phyloP scores from a whole-genome alignment of 2,113 vertebrate genomes.

The Lagenorhynchus albirostris region DNA sequence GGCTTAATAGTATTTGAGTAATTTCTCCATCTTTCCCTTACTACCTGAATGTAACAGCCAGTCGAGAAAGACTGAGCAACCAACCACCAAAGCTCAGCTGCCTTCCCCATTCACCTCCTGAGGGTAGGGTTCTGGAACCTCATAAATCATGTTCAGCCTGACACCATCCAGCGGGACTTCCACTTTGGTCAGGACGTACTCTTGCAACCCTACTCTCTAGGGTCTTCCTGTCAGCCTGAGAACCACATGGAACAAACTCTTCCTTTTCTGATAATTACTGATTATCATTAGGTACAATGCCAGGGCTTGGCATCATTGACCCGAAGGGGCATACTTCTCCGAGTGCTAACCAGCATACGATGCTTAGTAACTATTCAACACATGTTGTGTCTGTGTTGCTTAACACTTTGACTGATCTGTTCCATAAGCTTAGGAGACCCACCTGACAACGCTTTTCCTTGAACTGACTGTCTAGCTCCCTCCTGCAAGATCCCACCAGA shows the following conservation, averaged over 20 bases:
- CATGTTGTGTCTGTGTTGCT: not conserved
- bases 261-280: not conserved
- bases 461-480: not conserved
- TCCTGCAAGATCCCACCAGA: not conserved
- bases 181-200: not conserved
- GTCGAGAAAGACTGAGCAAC: not conserved
- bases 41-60: not conserved
- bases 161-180: not conserved
- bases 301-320: not conserved
- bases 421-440: not conserved
- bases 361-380: not conserved
- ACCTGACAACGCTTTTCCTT: not conserved
- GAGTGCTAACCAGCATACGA: not conserved
- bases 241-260: not conserved
- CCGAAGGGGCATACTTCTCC: not conserved
- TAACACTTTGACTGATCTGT: not conserved
- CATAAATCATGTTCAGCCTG: not conserved
- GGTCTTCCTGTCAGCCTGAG: not conserved
- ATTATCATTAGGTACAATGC: not conserved
- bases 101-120: not conserved
- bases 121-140: not conserved
- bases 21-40: not conserved
- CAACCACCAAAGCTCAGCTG: not conserved
- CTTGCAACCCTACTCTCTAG: not conserved
- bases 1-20: not conserved